Base-by-base conservation (phyloP, 1,140 invertebrate species). In the Hyles euphorbiae region DNA sequence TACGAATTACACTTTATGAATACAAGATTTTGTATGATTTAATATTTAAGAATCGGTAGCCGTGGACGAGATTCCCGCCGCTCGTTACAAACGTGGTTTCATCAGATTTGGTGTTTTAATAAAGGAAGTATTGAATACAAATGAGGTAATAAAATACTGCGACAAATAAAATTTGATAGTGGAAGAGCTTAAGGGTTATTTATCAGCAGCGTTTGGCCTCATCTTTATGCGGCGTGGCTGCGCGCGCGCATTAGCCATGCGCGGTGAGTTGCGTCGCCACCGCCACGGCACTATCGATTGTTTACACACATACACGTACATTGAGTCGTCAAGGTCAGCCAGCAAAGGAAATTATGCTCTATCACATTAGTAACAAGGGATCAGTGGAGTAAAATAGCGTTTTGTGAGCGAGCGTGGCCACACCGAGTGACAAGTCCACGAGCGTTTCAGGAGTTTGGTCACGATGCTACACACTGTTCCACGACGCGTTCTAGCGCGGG, bases 381-480 rank as follows among this genome's bases (percentile, higher is more conserved):
- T 49, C 52, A 55, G 45, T 51, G 51, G 33, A 45, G 33, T 8
- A 11, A 52, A 45, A 22, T 53, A 56, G 8, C 40, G 56, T 63
- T 58, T 53, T 56, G 22, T 22, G 22, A 22, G 22, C 22, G 58
- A 47, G 61, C 58, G 55, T 56, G 76, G 70, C 76, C 72, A 81
- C 78, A 78, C 76, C 61, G 67, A 70, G 65, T 60, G 75, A 74
- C 74, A 72, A 66, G 74, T 67, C 82, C 79, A 83, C 78, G 67
- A 52, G 70, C 76, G 80, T 87, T 84, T 85, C 67, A 83, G 77
- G 76, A 88, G 76, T 88, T 84, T 66, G 62, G 83, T 88, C 85
- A 88, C 83, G 83, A 81, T 58, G 70, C 49, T 66, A 75, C 74
- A 71, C 69, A 78, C 73, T 76, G 65, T 60, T 71, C 74, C 73